phyloP scores from a whole-genome alignment of 2,113 vertebrate species.

The Salvelinus namaycush region DNA sequence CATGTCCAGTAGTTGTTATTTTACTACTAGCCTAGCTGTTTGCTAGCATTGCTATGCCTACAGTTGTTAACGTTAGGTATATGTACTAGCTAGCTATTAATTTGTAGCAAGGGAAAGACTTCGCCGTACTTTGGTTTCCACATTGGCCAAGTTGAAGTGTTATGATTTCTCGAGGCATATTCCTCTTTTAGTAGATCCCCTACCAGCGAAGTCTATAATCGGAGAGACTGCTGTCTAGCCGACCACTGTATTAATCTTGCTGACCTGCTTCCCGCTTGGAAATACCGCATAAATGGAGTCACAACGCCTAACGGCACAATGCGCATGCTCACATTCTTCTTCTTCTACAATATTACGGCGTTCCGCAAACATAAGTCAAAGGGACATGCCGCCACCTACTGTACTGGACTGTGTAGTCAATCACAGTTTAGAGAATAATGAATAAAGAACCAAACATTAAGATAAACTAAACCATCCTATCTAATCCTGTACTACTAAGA shows the following conservation, averaged over 20 bases:
- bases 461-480: no score
- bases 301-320: neutral
- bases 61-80: neutral
- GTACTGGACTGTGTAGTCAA: no score
- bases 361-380: no score
- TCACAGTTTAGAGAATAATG: no score
- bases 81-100: neutral
- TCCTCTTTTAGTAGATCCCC: conserved; percentile 32
- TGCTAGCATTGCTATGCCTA: no score
- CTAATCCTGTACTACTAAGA: no score
- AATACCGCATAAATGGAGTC: conserved; percentile 10
- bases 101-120: neutral
- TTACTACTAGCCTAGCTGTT: no score
- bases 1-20: no score
- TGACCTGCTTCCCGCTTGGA: conserved; percentile 63
- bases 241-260: neutral
- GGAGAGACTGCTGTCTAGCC: conserved; percentile 6
- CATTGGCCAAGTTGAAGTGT: conserved; percentile 95
- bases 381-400: no score
- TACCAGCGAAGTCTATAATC: neutral
- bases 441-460: no score
- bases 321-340: no score
- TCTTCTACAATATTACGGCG: no score
- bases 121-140: conserved; percentile 89
- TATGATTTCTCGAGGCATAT: conserved; percentile 95